Evolutionary conservation across 1,140 invertebrate species (phyloP).

Genomic region (Ips nitidus): DNA sequence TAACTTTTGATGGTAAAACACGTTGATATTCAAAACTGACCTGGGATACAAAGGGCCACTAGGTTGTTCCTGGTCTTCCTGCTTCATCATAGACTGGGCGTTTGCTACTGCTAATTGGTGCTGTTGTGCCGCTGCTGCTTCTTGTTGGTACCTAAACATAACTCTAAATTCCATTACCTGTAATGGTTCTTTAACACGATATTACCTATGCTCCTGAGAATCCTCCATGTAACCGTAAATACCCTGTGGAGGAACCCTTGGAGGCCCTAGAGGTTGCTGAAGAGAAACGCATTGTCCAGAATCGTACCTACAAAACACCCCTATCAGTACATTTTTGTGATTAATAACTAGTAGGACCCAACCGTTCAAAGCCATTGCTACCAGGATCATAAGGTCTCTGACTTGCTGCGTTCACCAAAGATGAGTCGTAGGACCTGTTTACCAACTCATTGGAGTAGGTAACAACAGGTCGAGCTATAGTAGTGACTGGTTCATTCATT

Average conservation of each 20-base stretch:
- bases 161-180: not conserved
- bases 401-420: slow-evolving; percentile 56
- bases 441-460: slow-evolving; percentile 63
- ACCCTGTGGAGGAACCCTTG: slow-evolving; percentile 52
- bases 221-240: slow-evolving; percentile 59
- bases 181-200: not conserved
- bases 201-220: slow-evolving; percentile 57
- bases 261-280: slow-evolving; percentile 61
- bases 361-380: slow-evolving; percentile 67
- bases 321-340: not conserved
- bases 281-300: slow-evolving; percentile 58
- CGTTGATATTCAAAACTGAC: slow-evolving; percentile 50
- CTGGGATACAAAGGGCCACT: slow-evolving; percentile 71
- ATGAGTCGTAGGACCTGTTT: slow-evolving; percentile 53
- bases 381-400: slow-evolving; percentile 64
- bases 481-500: slow-evolving; percentile 50
- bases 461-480: slow-evolving; percentile 62
- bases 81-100: slow-evolving; percentile 62
- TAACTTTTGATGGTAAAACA: not conserved
- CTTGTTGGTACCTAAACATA: slow-evolving; percentile 59
- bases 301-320: slow-evolving; percentile 45
- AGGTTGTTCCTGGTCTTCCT: slow-evolving; percentile 59
- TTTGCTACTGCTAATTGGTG: slow-evolving; percentile 63
- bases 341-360: not conserved
- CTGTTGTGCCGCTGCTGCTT: slow-evolving; percentile 58